Evolutionary conservation across 2,113 vertebrate genomes (phyloP), one percentile per base, ranked within the genome.

Genomic region (Forbesichthys papilliferus): DNA sequence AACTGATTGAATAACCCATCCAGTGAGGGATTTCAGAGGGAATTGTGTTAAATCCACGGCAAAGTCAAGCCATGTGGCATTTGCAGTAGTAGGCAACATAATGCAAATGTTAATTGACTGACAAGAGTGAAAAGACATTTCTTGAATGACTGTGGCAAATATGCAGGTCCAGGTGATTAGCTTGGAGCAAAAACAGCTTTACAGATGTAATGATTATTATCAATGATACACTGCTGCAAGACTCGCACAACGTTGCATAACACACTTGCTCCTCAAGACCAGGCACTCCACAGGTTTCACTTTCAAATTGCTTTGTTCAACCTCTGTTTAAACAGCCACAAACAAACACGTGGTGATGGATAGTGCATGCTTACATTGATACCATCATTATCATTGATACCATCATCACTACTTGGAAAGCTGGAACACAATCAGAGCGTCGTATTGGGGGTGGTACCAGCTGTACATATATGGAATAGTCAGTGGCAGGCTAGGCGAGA

Each of bases 401-500:
- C 27, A 27, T 27, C 27, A 27, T 27, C 51, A 53, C 1, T 53
- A n/a, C 12, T 55, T 13, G 13, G 16, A 33, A 52, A 16, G 7
- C 20, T 27, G 34, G 11, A 14, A 64, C 34, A 36, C 5, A 42
- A 54, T n/a, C 27, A 27, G 27, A 27, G 33, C 20, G 12, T 18
- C 42, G 60, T 2, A 46, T 33, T 13, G 27, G 27, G 12, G 27
- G 8, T 42, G 1, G 33, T 11, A 34, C 61, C 53, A 49, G 53
- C n/a, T 60, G 52, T 2, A 77, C 64, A 56, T 1, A 61, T 11
- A 9, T 34, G 7, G 72, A 64, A 42, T 46, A 68, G 69, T 71
- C 69, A 47, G 77, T 62, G 59, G 74, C 59, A 36, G 51, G 74
- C 61, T 16, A 54, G 67, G 49, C 54, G 69, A 69, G 61, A 67